phyloP scores from a whole-genome alignment of 2,113 vertebrate species.

The Electrona antarctica region DNA sequence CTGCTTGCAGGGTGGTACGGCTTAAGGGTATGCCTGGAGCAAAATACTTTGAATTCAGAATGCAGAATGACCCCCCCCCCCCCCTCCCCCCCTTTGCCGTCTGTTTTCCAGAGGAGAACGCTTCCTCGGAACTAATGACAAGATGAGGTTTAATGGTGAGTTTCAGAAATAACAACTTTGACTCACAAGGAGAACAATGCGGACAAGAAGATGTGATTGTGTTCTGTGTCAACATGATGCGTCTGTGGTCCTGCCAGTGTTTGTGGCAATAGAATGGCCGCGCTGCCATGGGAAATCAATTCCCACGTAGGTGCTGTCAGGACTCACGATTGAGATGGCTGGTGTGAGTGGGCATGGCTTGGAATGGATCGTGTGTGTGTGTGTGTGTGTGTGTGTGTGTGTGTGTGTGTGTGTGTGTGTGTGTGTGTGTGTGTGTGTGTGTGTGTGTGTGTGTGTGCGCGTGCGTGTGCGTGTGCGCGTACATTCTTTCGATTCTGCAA shows the following conservation, averaged over 20 bases:
- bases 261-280: conserved; percentile 70
- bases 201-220: conserved; percentile 73
- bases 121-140: conserved; percentile 62
- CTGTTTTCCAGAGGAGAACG: conserved; percentile 46
- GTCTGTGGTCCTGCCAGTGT: conserved; percentile 68
- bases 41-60: conserved; percentile 68
- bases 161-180: conserved; percentile 62
- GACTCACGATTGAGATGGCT: conserved; percentile 55
- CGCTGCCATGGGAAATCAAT: conserved; percentile 78
- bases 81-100: neutral
- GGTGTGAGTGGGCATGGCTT: conserved; percentile 10
- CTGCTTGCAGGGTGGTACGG: conserved; percentile 32
- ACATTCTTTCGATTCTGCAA: too few species aligned
- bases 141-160: conserved; percentile 72
- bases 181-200: conserved; percentile 62
- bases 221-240: conserved; percentile 77
- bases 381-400: neutral
- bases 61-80: conserved; percentile 45
- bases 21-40: conserved; percentile 26
- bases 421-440: neutral
- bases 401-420: neutral
- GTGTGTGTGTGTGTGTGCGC: conserved; percentile 13
- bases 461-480: neutral
- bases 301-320: conserved; percentile 68
- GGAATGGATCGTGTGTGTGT: conserved; percentile 28